These are phyloP conservation scores for Chymomyza costata DNA, from an alignment of 1,140 invertebrate genomes.

Conservation along the genomic window DNA sequence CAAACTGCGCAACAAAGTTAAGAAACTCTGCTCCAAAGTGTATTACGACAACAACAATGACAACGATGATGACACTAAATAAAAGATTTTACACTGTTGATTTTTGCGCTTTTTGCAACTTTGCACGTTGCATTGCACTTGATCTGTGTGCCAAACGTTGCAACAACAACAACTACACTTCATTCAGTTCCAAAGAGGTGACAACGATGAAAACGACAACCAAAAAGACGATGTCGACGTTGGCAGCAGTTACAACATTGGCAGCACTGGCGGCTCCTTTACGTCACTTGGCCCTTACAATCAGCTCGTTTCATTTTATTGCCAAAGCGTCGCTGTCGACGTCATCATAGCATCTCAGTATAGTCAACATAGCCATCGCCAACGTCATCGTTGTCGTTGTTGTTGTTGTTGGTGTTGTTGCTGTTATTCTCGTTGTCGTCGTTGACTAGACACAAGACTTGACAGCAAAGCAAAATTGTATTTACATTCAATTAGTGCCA, in stretches of 20 bases:
- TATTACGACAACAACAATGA: slow-evolving; percentile 26
- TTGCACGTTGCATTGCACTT: slow-evolving; percentile 72
- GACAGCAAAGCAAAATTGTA: slow-evolving; percentile 73
- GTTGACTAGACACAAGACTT: slow-evolving; percentile 69
- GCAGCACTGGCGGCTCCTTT: slow-evolving; percentile 42
- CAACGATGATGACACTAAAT: slow-evolving; percentile 68
- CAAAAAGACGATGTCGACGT: slow-evolving; percentile 7
- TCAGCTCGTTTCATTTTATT: slow-evolving; percentile 72
- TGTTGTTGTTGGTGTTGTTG: slow-evolving; percentile 4
- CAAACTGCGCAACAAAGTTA: too few relatives aligned
- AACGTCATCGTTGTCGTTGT: slow-evolving; percentile 16
- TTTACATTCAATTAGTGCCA: slow-evolving; percentile 74
- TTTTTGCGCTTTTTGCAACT: slow-evolving; percentile 72
- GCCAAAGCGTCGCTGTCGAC: slow-evolving; percentile 38
- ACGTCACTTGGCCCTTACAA: slow-evolving; percentile 71
- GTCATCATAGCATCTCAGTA: slow-evolving; percentile 36
- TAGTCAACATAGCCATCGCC: slow-evolving; percentile 28
- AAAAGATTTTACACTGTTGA: slow-evolving; percentile 72
- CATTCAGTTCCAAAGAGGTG: slow-evolving; percentile 4
- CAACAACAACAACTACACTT: slow-evolving; percentile 66
- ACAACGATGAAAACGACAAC: slow-evolving; percentile 5
- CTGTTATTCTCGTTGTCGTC: slow-evolving; percentile 12
- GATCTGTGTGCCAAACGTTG: slow-evolving; percentile 72
- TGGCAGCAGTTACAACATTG: slow-evolving; percentile 25
- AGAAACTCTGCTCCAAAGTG: too few relatives aligned